A percentile compares a stretch with the other conserved stretches of the same genome.
phyloP scores from a whole-genome alignment of 2,797 vertebrate species.

The Bovichtus diacanthus region DNA sequence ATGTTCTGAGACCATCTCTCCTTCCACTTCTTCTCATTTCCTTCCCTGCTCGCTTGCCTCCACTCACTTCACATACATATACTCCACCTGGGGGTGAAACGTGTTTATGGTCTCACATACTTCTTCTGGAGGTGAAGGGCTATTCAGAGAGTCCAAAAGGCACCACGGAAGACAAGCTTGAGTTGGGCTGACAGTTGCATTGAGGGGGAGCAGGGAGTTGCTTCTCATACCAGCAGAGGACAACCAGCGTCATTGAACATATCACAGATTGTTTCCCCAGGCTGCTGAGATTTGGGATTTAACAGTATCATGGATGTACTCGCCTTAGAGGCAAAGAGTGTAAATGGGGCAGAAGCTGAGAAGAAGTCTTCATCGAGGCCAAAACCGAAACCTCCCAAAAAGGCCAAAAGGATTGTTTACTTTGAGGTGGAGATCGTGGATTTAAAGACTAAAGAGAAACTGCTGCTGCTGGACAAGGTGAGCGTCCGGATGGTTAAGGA shows the following conservation, averaged over 20 bases:
- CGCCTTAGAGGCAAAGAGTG: slow-evolving; percentile 85
- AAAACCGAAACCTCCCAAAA: slow-evolving; percentile 86
- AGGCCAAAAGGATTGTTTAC: slow-evolving; percentile 92
- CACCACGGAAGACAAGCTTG: slow-evolving; percentile 51
- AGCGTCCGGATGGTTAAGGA: slow-evolving; percentile 36
- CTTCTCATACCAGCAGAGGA: slow-evolving; percentile 36
- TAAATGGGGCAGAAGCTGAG: slow-evolving; percentile 56
- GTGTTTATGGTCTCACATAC: slow-evolving; percentile 51
- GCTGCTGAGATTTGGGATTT: slow-evolving; percentile 57
- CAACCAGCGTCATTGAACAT: slow-evolving; percentile 37
- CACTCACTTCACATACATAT: background rate
- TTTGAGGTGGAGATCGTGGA: slow-evolving; percentile 97
- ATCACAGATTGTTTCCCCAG: slow-evolving; percentile 35
- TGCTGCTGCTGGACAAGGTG: slow-evolving; percentile 95
- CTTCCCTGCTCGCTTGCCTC: background rate
- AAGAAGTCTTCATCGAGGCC: slow-evolving; percentile 73
- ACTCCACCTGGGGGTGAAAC: background rate
- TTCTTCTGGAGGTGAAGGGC: slow-evolving; percentile 52
- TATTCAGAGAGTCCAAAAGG: slow-evolving; percentile 63
- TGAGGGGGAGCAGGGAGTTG: slow-evolving; percentile 31
- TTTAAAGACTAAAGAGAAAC: slow-evolving; percentile 91
- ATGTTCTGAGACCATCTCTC: slow-evolving; percentile 43
- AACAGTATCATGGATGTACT: slow-evolving; percentile 83
- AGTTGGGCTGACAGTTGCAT: slow-evolving; percentile 50
- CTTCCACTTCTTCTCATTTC: slow-evolving; percentile 27